A percentile compares a stretch with the other conserved stretches of the same genome.
These are phyloP conservation scores for Pseudopleuronectes americanus DNA, from an alignment of 2,797 vertebrate genomes.

Conservation along the genomic window DNA sequence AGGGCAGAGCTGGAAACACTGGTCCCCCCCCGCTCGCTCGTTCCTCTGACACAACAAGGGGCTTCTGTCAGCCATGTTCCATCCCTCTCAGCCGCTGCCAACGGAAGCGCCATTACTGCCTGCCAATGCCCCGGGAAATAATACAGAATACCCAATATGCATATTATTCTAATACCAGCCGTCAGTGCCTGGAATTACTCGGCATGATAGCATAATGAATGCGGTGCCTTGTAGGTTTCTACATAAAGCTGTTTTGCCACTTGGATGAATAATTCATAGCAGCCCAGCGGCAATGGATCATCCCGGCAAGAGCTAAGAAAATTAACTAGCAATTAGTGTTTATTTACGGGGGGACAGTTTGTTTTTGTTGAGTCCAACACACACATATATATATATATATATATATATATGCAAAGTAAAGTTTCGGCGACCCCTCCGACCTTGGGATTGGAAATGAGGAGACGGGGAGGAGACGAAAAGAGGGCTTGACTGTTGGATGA, in stretches of 20 bases:
- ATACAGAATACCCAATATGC: conserved; percentile 84
- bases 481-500: conserved; percentile 41
- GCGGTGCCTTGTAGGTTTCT: conserved; percentile 87
- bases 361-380: conserved; percentile 71
- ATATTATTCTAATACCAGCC: conserved; percentile 88
- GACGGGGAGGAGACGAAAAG: conserved; percentile 19
- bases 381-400: conserved; percentile 54
- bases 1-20: conserved; percentile 64
- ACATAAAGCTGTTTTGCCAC: conserved; percentile 89
- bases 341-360: conserved; percentile 87
- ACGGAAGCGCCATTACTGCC: conserved; percentile 77
- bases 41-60: conserved; percentile 79
- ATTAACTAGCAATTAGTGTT: conserved; percentile 96
- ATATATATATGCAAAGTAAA: conserved; percentile 49
- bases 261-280: conserved; percentile 93
- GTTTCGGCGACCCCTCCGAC: conserved; percentile 65
- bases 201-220: conserved; percentile 90
- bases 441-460: conserved; percentile 62
- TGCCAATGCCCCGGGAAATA: conserved; percentile 81
- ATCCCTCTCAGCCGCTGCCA: conserved; percentile 78
- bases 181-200: conserved; percentile 88
- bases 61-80: conserved; percentile 76
- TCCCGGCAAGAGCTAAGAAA: conserved; percentile 92
- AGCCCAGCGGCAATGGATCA: conserved; percentile 94
- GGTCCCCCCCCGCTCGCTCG: conserved; percentile 49